phyloP scores from a whole-genome alignment of 1,140 invertebrate species.

The Druon quercuslanigerum region DNA sequence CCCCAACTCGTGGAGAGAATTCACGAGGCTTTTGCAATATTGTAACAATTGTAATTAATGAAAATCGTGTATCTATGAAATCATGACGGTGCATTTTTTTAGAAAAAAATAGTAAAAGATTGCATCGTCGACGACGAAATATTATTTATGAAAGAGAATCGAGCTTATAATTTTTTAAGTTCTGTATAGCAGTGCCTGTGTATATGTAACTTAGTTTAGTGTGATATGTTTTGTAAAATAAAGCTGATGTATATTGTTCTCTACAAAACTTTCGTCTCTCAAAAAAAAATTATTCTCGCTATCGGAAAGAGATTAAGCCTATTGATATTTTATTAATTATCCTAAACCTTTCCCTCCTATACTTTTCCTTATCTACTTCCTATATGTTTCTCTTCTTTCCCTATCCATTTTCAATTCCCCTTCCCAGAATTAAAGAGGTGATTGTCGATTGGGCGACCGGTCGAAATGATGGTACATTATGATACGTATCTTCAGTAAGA shows the following conservation, averaged over 20 bases:
- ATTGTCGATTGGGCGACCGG: no score
- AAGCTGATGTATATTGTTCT: constrained; percentile 43
- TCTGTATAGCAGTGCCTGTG: constrained; percentile 52
- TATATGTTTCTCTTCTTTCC: no score
- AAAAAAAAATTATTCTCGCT: not conserved
- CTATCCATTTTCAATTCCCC: no score
- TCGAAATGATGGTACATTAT: no score
- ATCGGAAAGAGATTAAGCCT: not conserved
- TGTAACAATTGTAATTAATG: constrained; percentile 60
- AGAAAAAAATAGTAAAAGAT: constrained; percentile 21
- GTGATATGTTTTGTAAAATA: constrained; percentile 67
- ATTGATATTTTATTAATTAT: no score
- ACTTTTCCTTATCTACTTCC: no score
- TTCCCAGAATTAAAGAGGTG: no score
- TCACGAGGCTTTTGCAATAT: constrained; percentile 72
- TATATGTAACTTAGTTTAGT: constrained; percentile 57
- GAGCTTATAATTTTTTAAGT: constrained; percentile 46
- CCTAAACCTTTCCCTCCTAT: no score
- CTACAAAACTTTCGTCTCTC: constrained; percentile 4
- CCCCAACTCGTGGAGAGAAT: constrained; percentile 47
- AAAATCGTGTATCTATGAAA: not conserved
- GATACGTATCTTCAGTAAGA: no score
- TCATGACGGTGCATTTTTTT: not conserved
- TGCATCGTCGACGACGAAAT: not conserved
- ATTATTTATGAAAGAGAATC: constrained; percentile 47